These are phyloP conservation scores for Cryptomyrus ogoouensis DNA, from an alignment of 2,113 vertebrate species.

Conservation along the genomic window DNA sequence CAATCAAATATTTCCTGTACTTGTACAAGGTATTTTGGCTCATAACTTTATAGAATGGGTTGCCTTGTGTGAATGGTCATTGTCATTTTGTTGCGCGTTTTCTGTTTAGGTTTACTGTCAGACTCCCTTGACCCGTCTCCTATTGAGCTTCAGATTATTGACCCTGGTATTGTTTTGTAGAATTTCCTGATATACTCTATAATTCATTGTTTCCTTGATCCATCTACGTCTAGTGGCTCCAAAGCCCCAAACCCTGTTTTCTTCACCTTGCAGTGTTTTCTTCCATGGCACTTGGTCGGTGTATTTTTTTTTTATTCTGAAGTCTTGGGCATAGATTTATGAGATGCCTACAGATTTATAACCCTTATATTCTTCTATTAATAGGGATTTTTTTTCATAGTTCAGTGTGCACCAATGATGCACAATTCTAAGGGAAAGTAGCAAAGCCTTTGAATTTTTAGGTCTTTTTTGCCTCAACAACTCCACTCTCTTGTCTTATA, in stretches of 20 bases:
- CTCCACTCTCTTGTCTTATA: background rate
- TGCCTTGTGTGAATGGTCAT: background rate
- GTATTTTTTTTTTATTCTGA: background rate
- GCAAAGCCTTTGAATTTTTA: background rate
- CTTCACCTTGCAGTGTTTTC: background rate
- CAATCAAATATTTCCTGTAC: no score
- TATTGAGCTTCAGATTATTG: background rate
- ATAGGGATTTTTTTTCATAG: background rate
- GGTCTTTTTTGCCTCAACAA: background rate
- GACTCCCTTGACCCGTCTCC: background rate
- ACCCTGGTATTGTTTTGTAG: background rate
- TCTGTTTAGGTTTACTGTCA: background rate
- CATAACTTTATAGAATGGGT: background rate
- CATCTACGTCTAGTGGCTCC: no score
- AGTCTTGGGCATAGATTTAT: background rate
- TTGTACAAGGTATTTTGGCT: background rate
- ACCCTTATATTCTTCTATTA: background rate
- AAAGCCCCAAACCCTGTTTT: background rate
- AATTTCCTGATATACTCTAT: background rate
- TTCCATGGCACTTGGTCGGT: background rate
- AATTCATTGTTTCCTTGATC: background rate
- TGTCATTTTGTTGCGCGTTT: background rate
- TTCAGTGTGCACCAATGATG: background rate
- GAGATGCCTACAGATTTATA: background rate
- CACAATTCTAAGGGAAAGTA: background rate